These are phyloP conservation scores for Sylvietta virens DNA, from an alignment of 2,113 vertebrate genomes.

Conservation along the genomic window DNA sequence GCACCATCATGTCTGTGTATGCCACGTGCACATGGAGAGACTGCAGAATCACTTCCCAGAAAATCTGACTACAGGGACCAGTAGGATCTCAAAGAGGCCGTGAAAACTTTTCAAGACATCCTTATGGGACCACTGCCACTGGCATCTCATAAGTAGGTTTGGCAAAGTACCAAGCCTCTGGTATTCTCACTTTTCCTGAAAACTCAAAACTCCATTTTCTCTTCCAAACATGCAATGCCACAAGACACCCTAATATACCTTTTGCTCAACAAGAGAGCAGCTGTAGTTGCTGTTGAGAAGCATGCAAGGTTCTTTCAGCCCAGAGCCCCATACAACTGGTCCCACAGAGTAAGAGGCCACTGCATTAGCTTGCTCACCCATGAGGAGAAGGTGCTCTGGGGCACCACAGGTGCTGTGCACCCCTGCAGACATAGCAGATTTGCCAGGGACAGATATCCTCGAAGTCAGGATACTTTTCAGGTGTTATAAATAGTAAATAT, in stretches of 20 bases:
- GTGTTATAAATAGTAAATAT: not conserved
- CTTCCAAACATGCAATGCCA: not conserved
- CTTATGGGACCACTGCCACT: not conserved
- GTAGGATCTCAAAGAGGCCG: not conserved
- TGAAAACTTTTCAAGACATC: not conserved
- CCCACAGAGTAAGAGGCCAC: not conserved
- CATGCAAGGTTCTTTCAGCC: not conserved
- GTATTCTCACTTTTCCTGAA: not conserved
- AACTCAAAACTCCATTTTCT: not conserved
- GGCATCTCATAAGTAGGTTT: not conserved
- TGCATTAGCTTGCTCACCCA: not conserved
- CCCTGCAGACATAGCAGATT: not conserved
- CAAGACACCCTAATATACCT: not conserved
- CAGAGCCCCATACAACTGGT: not conserved
- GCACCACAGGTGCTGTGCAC: not conserved
- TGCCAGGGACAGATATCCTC: not conserved
- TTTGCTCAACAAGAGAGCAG: not conserved
- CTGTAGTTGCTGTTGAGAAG: not conserved
- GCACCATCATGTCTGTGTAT: not conserved
- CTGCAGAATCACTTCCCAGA: not conserved
- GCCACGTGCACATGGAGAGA: rapidly evolving
- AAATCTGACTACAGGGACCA: not conserved
- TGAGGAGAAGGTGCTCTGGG: not conserved
- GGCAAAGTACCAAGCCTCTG: not conserved
- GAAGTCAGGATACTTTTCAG: not conserved